Evolutionary conservation across 2,888 invertebrate genomes (phyloP).

Genomic region (Dromius quadrimaculatus): DNA sequence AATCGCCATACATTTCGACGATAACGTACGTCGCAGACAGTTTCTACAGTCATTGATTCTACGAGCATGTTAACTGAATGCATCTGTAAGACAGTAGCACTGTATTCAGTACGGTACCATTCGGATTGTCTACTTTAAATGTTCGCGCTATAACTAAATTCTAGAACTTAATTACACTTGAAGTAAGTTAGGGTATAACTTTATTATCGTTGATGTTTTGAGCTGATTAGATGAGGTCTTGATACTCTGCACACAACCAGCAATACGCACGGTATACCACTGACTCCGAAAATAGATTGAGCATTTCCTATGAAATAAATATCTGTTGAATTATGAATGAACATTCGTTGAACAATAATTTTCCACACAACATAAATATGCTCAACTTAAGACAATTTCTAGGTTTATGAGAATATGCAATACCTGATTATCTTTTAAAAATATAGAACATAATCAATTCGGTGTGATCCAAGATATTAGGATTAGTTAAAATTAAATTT

Average conservation of each 20-base stretch:
- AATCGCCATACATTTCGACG: conserved; percentile 29
- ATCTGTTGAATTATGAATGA: no score
- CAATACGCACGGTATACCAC: conserved; percentile 7
- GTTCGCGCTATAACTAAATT: conserved; percentile 41
- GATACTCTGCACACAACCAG: conserved; percentile 34
- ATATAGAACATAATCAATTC: no score
- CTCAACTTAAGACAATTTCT: no score
- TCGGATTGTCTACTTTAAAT: conserved; percentile 27
- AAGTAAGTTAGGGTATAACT: conserved; percentile 46
- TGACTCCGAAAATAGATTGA: not conserved
- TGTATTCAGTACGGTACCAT: conserved; percentile 22
- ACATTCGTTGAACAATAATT: no score
- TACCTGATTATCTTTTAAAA: no score
- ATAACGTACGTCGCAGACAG: conserved; percentile 30
- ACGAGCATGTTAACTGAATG: conserved; percentile 35
- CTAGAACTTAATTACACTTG: conserved; percentile 44
- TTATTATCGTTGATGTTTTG: conserved; percentile 45
- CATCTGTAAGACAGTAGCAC: conserved; percentile 26
- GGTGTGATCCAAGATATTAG: no score
- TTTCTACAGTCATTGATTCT: conserved; percentile 32
- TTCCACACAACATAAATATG: no score
- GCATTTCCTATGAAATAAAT: no score
- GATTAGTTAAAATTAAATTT: no score
- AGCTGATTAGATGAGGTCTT: conserved; percentile 39
- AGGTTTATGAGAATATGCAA: no score